phyloP scores from a whole-genome alignment of 2,113 vertebrate genomes.

The Protobothrops mucrosquamatus region DNA sequence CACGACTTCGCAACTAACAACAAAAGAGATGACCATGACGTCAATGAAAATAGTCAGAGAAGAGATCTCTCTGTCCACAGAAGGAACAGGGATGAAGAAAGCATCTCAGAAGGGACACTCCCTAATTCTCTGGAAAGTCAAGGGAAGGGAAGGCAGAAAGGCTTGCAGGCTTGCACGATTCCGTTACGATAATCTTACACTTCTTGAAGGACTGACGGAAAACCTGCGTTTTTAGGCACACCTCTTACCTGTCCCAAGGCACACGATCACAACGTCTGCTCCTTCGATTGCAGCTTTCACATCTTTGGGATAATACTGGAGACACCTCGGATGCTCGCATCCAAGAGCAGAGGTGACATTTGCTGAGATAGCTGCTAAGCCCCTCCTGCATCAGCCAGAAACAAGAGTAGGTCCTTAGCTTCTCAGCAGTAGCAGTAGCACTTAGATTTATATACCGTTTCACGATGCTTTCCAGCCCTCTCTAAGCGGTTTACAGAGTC shows the following conservation, averaged over 20 bases:
- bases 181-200: background rate
- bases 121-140: background rate
- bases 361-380: slow-evolving; percentile 41
- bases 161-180: background rate
- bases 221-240: background rate
- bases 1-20: too few species aligned
- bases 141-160: background rate
- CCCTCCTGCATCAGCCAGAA: slow-evolving; percentile 45
- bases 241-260: slow-evolving; percentile 63
- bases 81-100: background rate
- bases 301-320: background rate
- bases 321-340: slow-evolving; percentile 36
- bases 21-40: background rate
- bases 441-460: too few species aligned
- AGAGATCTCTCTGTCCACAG: background rate
- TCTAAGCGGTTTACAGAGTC: too few species aligned
- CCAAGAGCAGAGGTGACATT: slow-evolving; percentile 41
- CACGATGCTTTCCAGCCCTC: too few species aligned
- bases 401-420: background rate
- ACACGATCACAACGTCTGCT: slow-evolving; percentile 54
- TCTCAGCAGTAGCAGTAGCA: too few species aligned
- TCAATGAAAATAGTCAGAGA: background rate
- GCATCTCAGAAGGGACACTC: background rate
- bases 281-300: slow-evolving; percentile 11
- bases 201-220: background rate